Evolutionary conservation across 2,113 vertebrate species (phyloP).

Genomic region (Nematolebias whitei): DNA sequence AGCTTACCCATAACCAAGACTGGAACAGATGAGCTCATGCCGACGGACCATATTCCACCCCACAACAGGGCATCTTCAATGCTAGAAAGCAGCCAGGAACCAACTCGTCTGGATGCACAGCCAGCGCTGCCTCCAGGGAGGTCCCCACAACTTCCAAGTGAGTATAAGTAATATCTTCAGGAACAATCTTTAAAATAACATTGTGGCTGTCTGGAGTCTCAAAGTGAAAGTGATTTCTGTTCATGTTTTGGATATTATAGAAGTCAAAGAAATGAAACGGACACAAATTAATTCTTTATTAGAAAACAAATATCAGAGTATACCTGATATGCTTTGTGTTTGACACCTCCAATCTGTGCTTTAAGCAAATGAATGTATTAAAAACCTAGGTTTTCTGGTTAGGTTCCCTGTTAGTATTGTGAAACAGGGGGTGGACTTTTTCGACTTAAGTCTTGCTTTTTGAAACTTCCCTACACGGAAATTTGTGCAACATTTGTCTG

Average conservation of each 20-base stretch:
- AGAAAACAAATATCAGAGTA: not conserved
- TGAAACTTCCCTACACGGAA: not conserved
- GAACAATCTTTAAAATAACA: not conserved
- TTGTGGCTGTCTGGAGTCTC: not conserved
- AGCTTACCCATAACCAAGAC: slow-evolving; percentile 33
- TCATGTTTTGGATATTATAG: not conserved
- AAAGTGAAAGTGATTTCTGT: slow-evolving; percentile 1
- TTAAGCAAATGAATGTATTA: not conserved
- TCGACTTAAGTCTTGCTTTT: not conserved
- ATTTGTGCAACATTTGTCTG: not conserved
- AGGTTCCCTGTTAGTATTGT: not conserved
- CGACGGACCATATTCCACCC: slow-evolving; percentile 50
- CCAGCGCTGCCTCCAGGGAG: slow-evolving; percentile 20
- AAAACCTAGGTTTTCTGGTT: not conserved
- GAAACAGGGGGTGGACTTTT: not conserved
- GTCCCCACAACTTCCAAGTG: slow-evolving; percentile 3
- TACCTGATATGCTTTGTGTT: not conserved
- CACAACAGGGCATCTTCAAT: slow-evolving; percentile 37
- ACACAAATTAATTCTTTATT: slow-evolving; percentile 7
- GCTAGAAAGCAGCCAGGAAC: slow-evolving; percentile 26
- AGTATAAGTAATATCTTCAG: slow-evolving; percentile 33
- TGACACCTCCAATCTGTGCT: slow-evolving; percentile 6
- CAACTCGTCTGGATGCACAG: slow-evolving; percentile 22
- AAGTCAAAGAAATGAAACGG: slow-evolving; percentile 3
- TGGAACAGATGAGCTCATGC: slow-evolving; percentile 22